Evolutionary conservation across 2,888 invertebrate genomes (phyloP).

Genomic region (Julus scanicus): DNA sequence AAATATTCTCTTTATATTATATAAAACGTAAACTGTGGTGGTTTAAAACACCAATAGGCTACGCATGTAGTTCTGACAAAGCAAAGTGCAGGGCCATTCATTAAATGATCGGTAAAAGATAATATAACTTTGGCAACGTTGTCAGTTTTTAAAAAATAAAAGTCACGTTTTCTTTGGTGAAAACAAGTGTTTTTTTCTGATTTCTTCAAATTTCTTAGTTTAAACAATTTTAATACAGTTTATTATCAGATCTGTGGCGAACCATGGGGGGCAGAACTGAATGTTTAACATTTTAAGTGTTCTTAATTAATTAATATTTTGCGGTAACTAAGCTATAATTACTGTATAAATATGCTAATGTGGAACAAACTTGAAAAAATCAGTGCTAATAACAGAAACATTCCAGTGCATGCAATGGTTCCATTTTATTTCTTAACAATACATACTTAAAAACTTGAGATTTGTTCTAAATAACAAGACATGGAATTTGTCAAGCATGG

Average conservation of each 20-base stretch:
- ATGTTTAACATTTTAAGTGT: background rate
- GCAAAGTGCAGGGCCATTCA: too few species aligned
- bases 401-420: background rate
- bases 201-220: background rate
- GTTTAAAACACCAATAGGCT: too few species aligned
- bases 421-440: background rate
- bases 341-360: background rate
- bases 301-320: conserved; percentile 8
- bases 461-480: too few species aligned
- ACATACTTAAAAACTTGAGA: too few species aligned
- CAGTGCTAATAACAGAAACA: background rate
- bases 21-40: too few species aligned
- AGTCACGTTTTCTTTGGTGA: background rate
- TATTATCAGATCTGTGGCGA: background rate
- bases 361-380: background rate
- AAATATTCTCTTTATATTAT: too few species aligned
- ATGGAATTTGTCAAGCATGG: too few species aligned
- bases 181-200: background rate
- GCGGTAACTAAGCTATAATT: background rate
- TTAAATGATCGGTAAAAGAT: too few species aligned
- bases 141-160: background rate
- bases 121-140: too few species aligned
- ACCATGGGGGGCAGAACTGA: background rate
- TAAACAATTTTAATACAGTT: background rate
- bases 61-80: too few species aligned